Conservation (phyloP, 2,888 invertebrate genomes). For the Hirtodrosophila cameraria region DNA sequence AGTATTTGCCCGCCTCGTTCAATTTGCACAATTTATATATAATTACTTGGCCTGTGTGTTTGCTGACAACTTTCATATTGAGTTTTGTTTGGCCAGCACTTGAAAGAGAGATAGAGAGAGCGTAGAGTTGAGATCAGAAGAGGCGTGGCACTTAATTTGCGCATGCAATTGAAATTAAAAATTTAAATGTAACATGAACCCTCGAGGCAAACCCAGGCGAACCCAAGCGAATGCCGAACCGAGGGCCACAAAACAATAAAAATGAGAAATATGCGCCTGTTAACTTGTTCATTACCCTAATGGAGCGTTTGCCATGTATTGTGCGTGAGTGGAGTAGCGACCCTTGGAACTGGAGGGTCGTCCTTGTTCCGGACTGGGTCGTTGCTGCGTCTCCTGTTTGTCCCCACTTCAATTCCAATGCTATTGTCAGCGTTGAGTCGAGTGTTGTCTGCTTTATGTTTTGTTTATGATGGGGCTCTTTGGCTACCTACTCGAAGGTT, state of each 20-base stretch:
- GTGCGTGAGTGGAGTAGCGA: constrained; percentile 26
- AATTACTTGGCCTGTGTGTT: constrained; percentile 63
- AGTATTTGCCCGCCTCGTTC: constrained; percentile 50
- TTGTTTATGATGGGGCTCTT: too few relatives aligned
- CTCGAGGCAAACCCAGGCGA: too few relatives aligned
- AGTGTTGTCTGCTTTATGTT: constrained; percentile 52
- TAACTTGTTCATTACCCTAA: constrained; percentile 80
- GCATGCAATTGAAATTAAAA: constrained; percentile 74
- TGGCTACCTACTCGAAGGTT: constrained; percentile 19
- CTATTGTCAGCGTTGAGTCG: constrained; percentile 29
- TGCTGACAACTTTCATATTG: constrained; percentile 64
- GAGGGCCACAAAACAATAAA: constrained; percentile 46
- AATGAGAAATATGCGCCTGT: constrained; percentile 76
- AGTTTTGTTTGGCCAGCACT: constrained; percentile 38
- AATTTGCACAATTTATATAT: constrained; percentile 69
- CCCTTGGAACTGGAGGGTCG: constrained; percentile 4
- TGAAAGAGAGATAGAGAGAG: constrained; percentile 5
- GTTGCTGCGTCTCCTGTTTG: too few relatives aligned
- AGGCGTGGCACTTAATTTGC: constrained; percentile 51
- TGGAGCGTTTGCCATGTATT: constrained; percentile 66
- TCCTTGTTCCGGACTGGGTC: not conserved
- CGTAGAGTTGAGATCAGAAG: too few relatives aligned
- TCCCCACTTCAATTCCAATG: constrained; percentile 54
- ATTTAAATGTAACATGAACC: constrained; percentile 63
- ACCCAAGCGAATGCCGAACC: too few relatives aligned